Percentiles rank a stretch among this genome's conserved stretches.
Evolutionary conservation across 1,140 invertebrate species (phyloP).

Genomic region (Drosophila lini): DNA sequence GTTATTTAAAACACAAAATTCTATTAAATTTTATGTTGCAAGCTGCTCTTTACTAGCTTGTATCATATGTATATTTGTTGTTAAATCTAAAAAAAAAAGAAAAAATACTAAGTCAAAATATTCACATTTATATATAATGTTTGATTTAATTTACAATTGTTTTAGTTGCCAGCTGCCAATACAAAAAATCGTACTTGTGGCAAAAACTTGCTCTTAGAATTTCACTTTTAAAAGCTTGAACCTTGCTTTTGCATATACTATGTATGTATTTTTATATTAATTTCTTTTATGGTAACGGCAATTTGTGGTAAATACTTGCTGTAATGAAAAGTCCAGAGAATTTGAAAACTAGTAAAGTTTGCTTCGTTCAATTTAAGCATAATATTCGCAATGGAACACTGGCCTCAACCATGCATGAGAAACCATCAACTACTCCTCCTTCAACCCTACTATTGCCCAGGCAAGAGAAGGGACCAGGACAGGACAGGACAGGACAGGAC

Average conservation of each 20-base stretch:
- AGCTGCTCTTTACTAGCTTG: background rate
- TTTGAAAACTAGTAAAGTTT: constrained; percentile 23
- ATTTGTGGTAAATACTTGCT: constrained; percentile 9
- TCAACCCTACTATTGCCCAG: background rate
- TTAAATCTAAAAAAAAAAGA: too few relatives aligned
- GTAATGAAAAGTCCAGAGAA: constrained; percentile 2
- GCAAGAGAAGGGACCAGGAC: background rate
- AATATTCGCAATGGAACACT: constrained; percentile 22
- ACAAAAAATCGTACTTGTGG: background rate
- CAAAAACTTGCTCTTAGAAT: background rate
- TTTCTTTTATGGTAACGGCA: constrained; percentile 8
- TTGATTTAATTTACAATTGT: background rate
- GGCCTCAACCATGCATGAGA: constrained; percentile 18
- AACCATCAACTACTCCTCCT: background rate
- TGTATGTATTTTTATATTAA: constrained; percentile 3
- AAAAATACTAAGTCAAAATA: background rate
- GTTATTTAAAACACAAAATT: background rate
- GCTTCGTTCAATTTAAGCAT: constrained; percentile 26
- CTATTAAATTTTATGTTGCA: background rate
- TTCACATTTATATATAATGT: background rate
- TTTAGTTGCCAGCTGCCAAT: background rate
- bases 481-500: background rate
- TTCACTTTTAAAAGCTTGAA: background rate
- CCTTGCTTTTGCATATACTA: background rate
- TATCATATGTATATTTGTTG: too few relatives aligned